A percentile compares a stretch with the other conserved stretches of the same genome.
phyloP scores from a whole-genome alignment of 2,797 vertebrate species.

The Gadopsis bispinosus region DNA sequence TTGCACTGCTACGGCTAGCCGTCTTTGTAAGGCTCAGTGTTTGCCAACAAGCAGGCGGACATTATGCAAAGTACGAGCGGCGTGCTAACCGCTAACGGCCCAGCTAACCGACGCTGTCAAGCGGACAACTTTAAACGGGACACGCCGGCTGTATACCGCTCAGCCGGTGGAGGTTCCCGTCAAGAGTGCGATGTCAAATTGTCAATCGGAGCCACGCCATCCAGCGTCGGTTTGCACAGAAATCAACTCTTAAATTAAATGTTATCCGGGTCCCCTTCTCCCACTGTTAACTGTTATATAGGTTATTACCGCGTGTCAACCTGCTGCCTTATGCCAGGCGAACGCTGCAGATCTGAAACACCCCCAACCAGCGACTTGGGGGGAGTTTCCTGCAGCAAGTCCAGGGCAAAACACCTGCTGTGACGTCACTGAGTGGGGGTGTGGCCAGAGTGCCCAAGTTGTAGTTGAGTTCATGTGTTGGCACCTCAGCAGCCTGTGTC shows the following conservation, averaged over 20 bases:
- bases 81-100: conserved; percentile 35
- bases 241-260: background rate
- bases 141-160: background rate
- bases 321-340: background rate
- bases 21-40: conserved; percentile 67
- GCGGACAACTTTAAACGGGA: background rate
- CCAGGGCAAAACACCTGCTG: conserved; percentile 40
- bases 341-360: conserved; percentile 4
- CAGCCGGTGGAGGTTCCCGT: conserved; percentile 15
- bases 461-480: background rate
- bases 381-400: conserved; percentile 32
- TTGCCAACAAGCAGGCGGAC: conserved; percentile 55
- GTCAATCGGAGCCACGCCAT: background rate
- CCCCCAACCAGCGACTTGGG: background rate
- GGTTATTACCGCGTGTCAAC: background rate
- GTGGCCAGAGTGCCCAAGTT: conserved; percentile 19
- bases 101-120: conserved; percentile 3
- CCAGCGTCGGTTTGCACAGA: background rate
- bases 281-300: background rate
- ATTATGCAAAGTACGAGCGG: background rate
- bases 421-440: conserved; percentile 46
- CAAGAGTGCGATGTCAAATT: background rate
- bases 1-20: conserved; percentile 47
- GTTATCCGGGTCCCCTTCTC: background rate
- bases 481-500: no score